Evolutionary conservation across 1,140 invertebrate genomes (phyloP).

Genomic region (Drosophila virilis): DNA sequence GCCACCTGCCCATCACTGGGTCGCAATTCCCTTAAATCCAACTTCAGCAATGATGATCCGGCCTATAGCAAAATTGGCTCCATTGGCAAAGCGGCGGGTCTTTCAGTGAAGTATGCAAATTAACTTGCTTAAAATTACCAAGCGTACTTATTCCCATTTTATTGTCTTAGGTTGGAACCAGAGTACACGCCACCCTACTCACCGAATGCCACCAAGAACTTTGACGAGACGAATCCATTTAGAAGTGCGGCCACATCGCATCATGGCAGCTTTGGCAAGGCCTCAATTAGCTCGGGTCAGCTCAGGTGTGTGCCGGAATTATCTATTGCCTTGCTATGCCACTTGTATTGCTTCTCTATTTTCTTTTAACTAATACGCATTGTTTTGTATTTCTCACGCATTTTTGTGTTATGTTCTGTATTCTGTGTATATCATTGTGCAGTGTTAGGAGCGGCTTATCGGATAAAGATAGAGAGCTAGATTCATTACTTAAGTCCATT

Average conservation of each 20-base stretch:
- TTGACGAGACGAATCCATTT: slow-evolving; percentile 83
- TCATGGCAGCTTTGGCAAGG: slow-evolving; percentile 83
- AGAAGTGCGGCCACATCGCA: slow-evolving; percentile 71
- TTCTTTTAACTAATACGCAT: slow-evolving; percentile 62
- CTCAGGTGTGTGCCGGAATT: slow-evolving; percentile 67
- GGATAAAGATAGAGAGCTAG: slow-evolving; percentile 86
- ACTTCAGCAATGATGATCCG: slow-evolving; percentile 81
- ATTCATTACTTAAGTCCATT: slow-evolving; percentile 86
- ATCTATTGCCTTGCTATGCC: background rate
- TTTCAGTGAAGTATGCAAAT: slow-evolving; percentile 77
- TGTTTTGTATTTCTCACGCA: slow-evolving; percentile 57
- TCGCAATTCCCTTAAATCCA: slow-evolving; percentile 77
- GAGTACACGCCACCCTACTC: slow-evolving; percentile 74
- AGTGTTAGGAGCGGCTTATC: slow-evolving; percentile 85
- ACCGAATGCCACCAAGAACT: slow-evolving; percentile 77
- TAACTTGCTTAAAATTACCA: background rate
- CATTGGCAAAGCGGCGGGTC: slow-evolving; percentile 76
- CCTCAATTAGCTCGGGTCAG: slow-evolving; percentile 82
- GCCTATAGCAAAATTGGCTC: slow-evolving; percentile 80
- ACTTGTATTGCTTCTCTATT: slow-evolving; percentile 42
- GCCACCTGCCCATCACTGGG: slow-evolving; percentile 69
- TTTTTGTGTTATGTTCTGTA: slow-evolving; percentile 51
- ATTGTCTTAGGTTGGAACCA: slow-evolving; percentile 64
- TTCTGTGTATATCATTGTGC: slow-evolving; percentile 74
- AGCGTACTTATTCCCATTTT: background rate